phyloP scores from a whole-genome alignment of 2,797 vertebrate genomes.

The Centropyge bicolor region DNA sequence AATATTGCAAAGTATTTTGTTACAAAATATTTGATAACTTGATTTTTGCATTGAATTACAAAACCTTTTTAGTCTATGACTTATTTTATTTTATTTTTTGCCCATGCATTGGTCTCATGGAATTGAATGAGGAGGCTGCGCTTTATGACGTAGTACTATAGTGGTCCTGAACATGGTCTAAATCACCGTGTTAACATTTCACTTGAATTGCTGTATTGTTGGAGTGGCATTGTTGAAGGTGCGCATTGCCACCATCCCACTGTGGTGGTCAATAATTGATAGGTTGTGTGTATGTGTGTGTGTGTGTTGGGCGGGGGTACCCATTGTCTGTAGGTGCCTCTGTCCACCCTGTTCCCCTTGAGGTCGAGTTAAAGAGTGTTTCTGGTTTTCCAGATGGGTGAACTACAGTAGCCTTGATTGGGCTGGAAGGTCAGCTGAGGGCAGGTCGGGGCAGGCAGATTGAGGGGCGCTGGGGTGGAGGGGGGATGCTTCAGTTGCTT shows the following conservation, averaged over 20 bases:
- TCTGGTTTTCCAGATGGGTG: slow-evolving; percentile 74
- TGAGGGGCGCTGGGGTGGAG: neutral
- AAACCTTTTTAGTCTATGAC: neutral
- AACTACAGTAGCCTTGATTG: slow-evolving; percentile 68
- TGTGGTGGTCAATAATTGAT: slow-evolving; percentile 59
- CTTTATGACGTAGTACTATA: neutral
- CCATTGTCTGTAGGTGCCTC: slow-evolving; percentile 41
- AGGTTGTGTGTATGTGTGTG: slow-evolving; percentile 21
- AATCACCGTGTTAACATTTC: slow-evolving; percentile 37
- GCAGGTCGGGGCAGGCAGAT: slow-evolving; percentile 33
- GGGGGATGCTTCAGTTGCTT: slow-evolving; percentile 24
- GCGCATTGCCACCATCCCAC: slow-evolving; percentile 27
- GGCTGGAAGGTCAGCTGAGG: slow-evolving; percentile 64
- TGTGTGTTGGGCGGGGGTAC: neutral
- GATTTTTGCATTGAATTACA: neutral
- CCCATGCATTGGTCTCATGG: neutral
- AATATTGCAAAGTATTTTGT: neutral
- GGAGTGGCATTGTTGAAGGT: slow-evolving; percentile 36
- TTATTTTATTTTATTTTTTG: neutral
- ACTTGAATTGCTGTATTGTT: slow-evolving; percentile 60
- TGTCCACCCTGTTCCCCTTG: slow-evolving; percentile 15
- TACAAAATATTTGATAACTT: neutral
- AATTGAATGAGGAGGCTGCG: neutral
- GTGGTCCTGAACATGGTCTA: slow-evolving; percentile 7
- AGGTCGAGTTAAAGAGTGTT: slow-evolving; percentile 61